Evolutionary conservation across 2,797 vertebrate species (phyloP).

Genomic region (Neosalanx taihuensis): DNA sequence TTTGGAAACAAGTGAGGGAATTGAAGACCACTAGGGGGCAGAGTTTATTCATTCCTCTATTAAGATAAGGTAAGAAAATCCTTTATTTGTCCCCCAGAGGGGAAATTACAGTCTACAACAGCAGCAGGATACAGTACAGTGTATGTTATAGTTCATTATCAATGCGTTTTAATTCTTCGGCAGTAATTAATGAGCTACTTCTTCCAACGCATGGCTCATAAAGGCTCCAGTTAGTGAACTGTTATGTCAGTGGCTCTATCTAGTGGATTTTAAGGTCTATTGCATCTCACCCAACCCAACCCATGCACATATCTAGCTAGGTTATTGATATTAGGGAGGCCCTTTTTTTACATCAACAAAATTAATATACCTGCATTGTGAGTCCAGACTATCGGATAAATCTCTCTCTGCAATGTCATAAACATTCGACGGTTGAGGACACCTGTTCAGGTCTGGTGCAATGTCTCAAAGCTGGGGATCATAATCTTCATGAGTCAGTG

Average conservation of each 20-base stretch:
- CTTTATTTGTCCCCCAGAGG: too few species aligned
- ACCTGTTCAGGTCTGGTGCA: not conserved
- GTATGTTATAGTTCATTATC: too few species aligned
- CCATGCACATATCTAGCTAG: not conserved
- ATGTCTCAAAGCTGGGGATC: not conserved
- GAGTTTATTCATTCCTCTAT: constrained; percentile 10
- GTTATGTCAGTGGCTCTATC: not conserved
- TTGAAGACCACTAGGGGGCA: constrained; percentile 33
- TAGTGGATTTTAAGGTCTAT: not conserved
- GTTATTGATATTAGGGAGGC: not conserved
- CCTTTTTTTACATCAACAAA: not conserved
- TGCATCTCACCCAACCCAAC: not conserved
- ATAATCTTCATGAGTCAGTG: not conserved
- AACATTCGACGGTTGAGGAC: not conserved
- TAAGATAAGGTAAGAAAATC: too few species aligned
- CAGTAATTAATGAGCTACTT: too few species aligned
- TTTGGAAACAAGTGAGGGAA: not conserved
- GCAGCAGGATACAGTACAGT: too few species aligned
- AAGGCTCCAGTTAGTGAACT: not conserved
- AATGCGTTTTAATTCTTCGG: too few species aligned
- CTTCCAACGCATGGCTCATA: too few species aligned
- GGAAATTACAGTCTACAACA: too few species aligned
- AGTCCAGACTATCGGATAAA: not conserved
- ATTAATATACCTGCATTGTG: not conserved
- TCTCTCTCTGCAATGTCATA: not conserved